These are phyloP conservation scores for Coracopsis vasa DNA, from an alignment of 2,113 vertebrate species.

Conservation along the genomic window DNA sequence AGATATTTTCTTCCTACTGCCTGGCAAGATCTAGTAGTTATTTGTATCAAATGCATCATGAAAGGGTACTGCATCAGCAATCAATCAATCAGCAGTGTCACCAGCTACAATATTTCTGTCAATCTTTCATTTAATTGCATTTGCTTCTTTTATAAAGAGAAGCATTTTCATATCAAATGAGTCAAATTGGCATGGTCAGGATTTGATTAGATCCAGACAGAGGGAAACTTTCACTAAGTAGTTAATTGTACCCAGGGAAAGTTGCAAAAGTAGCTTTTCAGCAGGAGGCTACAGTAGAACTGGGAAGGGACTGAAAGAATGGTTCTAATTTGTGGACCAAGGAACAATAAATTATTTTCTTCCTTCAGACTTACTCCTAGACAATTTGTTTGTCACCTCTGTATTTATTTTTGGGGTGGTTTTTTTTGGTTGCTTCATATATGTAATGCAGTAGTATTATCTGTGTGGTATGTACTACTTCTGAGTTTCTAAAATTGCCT, in stretches of 20 bases:
- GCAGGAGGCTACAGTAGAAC: background rate
- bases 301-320: background rate
- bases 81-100: background rate
- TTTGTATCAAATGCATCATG: background rate
- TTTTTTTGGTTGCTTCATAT: background rate
- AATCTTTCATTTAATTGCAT: background rate
- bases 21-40: background rate
- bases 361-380: background rate
- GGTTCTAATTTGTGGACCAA: background rate
- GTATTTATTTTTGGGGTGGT: background rate
- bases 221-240: background rate
- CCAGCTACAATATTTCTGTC: background rate
- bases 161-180: background rate
- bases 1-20: background rate
- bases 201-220: background rate
- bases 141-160: background rate
- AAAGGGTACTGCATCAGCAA: background rate
- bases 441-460: background rate
- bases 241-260: background rate
- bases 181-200: background rate
- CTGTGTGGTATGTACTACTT: fast-evolving
- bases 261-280: background rate
- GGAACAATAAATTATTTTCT: background rate
- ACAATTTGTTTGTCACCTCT: background rate
- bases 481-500: background rate